These are phyloP conservation scores for Paramormyrops kingsleyae DNA, from an alignment of 2,113 vertebrate genomes.

Conservation along the genomic window DNA sequence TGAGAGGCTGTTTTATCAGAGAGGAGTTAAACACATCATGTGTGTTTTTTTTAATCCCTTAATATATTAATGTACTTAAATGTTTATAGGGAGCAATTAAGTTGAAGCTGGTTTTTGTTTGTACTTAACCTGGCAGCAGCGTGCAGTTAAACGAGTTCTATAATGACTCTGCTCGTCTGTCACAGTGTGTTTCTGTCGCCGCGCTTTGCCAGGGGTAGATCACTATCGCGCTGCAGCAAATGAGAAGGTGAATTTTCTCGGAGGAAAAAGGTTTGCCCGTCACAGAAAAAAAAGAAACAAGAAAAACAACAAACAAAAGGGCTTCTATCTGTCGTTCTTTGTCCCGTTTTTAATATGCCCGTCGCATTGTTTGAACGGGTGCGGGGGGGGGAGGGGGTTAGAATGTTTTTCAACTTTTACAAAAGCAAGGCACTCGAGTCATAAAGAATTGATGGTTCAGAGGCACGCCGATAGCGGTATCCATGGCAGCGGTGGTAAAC, in stretches of 20 bases:
- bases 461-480: slow-evolving; percentile 56
- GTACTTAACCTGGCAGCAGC: slow-evolving; percentile 66
- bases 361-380: slow-evolving; percentile 50
- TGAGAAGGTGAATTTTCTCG: slow-evolving; percentile 52
- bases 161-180: slow-evolving; percentile 68
- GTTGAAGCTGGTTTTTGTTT: slow-evolving; percentile 59
- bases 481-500: slow-evolving; percentile 71
- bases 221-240: slow-evolving; percentile 56
- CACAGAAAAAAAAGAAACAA: slow-evolving; percentile 45
- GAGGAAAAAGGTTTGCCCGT: slow-evolving; percentile 47
- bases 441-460: slow-evolving; percentile 60
- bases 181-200: slow-evolving; percentile 65
- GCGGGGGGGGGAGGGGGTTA: background rate
- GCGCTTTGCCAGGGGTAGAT: slow-evolving; percentile 52
- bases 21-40: slow-evolving; percentile 22
- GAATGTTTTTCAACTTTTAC: slow-evolving; percentile 42
- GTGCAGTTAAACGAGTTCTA: slow-evolving; percentile 70
- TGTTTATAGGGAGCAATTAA: slow-evolving; percentile 55
- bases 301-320: slow-evolving; percentile 58
- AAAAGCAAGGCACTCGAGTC: slow-evolving; percentile 54
- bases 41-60: slow-evolving; percentile 25
- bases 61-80: slow-evolving; percentile 41
- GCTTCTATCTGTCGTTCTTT: slow-evolving; percentile 57
- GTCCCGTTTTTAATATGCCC: slow-evolving; percentile 52
- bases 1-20: background rate